Conservation (phyloP, 2,113 vertebrate genomes). For the Rhabdornis inornatus region DNA sequence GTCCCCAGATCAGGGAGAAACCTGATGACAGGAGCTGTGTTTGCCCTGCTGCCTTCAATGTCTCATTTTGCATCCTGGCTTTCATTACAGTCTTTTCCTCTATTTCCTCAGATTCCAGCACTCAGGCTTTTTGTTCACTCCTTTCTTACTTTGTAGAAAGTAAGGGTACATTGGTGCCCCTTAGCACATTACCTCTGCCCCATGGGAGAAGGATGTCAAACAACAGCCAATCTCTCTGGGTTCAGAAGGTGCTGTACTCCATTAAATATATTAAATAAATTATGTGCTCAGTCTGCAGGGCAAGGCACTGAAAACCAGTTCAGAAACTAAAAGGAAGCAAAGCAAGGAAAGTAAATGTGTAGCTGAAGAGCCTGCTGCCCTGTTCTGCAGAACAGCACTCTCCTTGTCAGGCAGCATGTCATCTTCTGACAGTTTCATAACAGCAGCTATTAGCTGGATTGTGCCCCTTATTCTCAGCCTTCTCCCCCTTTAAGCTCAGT, state of each 20-base stretch:
- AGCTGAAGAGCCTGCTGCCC: not conserved
- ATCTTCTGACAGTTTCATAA: not conserved
- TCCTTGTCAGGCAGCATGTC: not conserved
- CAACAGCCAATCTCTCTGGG: not conserved
- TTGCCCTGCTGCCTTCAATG: not conserved
- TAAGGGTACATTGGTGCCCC: not conserved
- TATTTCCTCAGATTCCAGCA: not conserved
- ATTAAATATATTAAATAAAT: not conserved
- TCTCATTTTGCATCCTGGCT: not conserved
- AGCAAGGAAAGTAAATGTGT: not conserved
- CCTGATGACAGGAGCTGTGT: not conserved
- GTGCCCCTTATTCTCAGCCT: not conserved
- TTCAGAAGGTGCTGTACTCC: not conserved
- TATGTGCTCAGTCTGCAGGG: not conserved
- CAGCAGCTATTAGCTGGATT: not conserved
- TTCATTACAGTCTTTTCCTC: not conserved
- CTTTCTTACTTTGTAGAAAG: not conserved
- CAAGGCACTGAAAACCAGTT: not conserved
- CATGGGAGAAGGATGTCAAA: not conserved
- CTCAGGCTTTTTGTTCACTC: not conserved
- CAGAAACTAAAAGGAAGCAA: not conserved
- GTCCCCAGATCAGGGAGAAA: conserved; percentile 13
- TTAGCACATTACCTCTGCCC: not conserved
- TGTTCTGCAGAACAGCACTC: not conserved
- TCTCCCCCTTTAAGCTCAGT: not conserved